Percentiles rank a stretch among this genome's conserved stretches.
These are phyloP conservation scores for Phrixothrix hirtus DNA, from an alignment of 2,888 invertebrate genomes.

Conservation along the genomic window DNA sequence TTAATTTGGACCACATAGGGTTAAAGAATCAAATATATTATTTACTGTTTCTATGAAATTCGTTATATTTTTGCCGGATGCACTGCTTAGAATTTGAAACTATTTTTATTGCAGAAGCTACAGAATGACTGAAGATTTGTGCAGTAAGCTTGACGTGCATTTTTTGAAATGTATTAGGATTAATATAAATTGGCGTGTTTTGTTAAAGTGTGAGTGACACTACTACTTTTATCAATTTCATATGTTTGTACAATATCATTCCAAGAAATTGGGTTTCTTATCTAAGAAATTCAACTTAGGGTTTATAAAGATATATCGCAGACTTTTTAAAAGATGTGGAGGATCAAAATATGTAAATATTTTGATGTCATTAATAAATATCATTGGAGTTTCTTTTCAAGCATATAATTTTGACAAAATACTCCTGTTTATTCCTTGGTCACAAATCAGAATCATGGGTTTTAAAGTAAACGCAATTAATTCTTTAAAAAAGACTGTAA, in stretches of 20 bases:
- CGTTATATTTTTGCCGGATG: slow-evolving; percentile 2
- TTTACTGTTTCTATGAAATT: slow-evolving; percentile 11
- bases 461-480: slow-evolving; percentile 10
- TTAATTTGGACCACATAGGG: no score
- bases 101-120: slow-evolving; percentile 11
- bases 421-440: slow-evolving; percentile 22
- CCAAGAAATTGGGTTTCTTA: slow-evolving; percentile 14
- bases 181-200: slow-evolving; percentile 16
- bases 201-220: slow-evolving; percentile 3
- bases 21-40: slow-evolving; percentile 18
- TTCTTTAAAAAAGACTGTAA: slow-evolving; percentile 10
- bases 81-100: slow-evolving; percentile 5
- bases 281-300: slow-evolving; percentile 10
- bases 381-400: slow-evolving; percentile 15
- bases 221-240: slow-evolving; percentile 12
- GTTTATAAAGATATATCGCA: slow-evolving; percentile 26
- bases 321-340: slow-evolving; percentile 24
- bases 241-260: slow-evolving; percentile 17
- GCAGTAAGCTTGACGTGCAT: slow-evolving; percentile 20
- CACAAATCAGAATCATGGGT: slow-evolving; percentile 20
- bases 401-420: slow-evolving; percentile 18
- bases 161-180: slow-evolving; percentile 21
- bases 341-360: slow-evolving; percentile 25
- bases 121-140: slow-evolving; percentile 22
- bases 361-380: slow-evolving; percentile 10